A percentile compares a stretch with the other conserved stretches of the same genome.
These are phyloP conservation scores for Hydractinia symbiolongicarpus DNA, from an alignment of 30 jellyfish, hydroid and myxozoan species.

Conservation along the genomic window DNA sequence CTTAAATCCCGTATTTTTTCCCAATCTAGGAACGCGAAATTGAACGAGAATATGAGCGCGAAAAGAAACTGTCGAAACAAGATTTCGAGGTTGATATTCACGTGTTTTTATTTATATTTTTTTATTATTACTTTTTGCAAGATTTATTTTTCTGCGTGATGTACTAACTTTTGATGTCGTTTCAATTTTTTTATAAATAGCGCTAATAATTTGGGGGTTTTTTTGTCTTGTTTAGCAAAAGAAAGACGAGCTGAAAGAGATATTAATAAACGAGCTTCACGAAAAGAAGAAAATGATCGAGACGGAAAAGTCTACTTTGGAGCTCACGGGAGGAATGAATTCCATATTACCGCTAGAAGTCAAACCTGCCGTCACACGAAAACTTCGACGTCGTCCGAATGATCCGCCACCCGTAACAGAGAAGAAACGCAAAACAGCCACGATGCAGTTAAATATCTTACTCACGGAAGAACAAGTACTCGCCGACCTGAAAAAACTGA, in stretches of 20 bases:
- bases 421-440: slow-evolving; percentile 59
- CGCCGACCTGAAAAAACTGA: slow-evolving; percentile 73
- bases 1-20: background rate
- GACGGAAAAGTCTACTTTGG: slow-evolving; percentile 82
- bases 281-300: slow-evolving; percentile 88
- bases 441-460: slow-evolving; percentile 62
- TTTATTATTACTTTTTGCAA: no score
- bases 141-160: no score
- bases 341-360: slow-evolving; percentile 65
- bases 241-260: slow-evolving; percentile 77
- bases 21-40: slow-evolving; percentile 58
- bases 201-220: background rate
- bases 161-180: no score
- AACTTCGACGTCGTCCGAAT: slow-evolving; percentile 77
- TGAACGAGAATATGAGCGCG: slow-evolving; percentile 78
- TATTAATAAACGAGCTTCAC: slow-evolving; percentile 54
- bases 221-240: slow-evolving; percentile 36
- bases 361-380: slow-evolving; percentile 85
- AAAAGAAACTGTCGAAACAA: slow-evolving; percentile 73
- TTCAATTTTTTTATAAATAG: background rate
- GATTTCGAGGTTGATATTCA: slow-evolving; percentile 68
- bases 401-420: slow-evolving; percentile 99
- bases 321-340: slow-evolving; percentile 74
- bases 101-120: no score
- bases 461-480: slow-evolving; percentile 74